phyloP scores from a whole-genome alignment of 2,888 invertebrate genomes.

The Agrochola litura region DNA sequence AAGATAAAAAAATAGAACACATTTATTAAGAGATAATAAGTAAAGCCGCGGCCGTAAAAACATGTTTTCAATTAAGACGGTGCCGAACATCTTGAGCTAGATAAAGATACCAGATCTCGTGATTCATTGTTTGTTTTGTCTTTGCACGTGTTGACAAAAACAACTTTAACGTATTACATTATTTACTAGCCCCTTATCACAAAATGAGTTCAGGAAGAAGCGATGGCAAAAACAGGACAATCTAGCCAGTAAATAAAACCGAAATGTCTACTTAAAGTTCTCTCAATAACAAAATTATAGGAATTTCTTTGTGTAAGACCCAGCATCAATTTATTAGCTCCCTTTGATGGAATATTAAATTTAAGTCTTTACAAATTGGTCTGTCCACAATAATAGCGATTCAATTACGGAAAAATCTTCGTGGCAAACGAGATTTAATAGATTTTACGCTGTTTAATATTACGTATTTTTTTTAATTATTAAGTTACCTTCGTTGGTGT shows the following conservation, averaged over 20 bases:
- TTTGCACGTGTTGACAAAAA: conserved; percentile 34
- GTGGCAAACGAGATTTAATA: not conserved
- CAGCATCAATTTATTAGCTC: conserved; percentile 2
- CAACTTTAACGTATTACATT: conserved; percentile 9
- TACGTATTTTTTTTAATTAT: not conserved
- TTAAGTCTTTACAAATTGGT: conserved; percentile 34
- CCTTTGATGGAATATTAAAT: conserved; percentile 44
- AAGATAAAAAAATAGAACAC: not conserved
- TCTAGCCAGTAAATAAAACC: conserved; percentile 24
- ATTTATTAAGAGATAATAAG: not conserved
- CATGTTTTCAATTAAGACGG: conserved; percentile 13
- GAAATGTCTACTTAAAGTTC: conserved; percentile 16
- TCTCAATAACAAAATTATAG: conserved; percentile 18
- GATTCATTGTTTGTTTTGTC: conserved; percentile 29
- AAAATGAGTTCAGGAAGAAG: not conserved
- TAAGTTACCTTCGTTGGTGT: not conserved
- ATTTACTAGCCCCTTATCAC: not conserved
- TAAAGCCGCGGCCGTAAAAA: not conserved
- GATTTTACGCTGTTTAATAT: conserved; percentile 3
- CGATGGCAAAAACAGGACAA: conserved; percentile 33
- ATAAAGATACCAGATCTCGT: conserved; percentile 28
- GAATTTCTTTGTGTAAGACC: conserved; percentile 2
- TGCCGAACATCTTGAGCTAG: not conserved
- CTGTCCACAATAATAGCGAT: conserved; percentile 20
- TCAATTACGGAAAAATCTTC: conserved; percentile 32